Evolutionary conservation across 2,797 vertebrate genomes (phyloP), one percentile per base, ranked within the genome.

Genomic region (Phaenicophaeus curvirostris): DNA sequence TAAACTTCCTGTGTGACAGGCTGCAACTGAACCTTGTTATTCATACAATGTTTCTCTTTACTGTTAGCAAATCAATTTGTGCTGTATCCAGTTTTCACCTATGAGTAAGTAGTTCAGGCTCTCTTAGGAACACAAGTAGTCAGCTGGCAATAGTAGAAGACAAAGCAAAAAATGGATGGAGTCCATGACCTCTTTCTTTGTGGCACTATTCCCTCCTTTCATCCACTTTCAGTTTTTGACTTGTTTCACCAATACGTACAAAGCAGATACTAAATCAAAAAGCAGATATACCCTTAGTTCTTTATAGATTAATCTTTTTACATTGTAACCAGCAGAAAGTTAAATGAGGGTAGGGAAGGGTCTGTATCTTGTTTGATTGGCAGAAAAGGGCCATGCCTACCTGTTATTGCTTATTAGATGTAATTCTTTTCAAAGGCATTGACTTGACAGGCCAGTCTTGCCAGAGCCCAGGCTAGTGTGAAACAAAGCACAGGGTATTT

Each of bases 11-110:
- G 39, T 97, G 94, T 97, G 97, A 95, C 95, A 96, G 95, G 90
- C 96, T 94, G 93, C 96, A 95, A 59, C 93, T 51, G 84, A 97
- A 93, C 85, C 92, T 97, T 90, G 95, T 98, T 97, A 96, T 97
- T 98, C 96, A 96, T 95, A 92, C 87, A 92, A 85, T 80, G 50
- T 83, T 72, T 94, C 94, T 95, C 2, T 94, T 74, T 96, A 91
- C 95, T 97, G 93, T 95, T 96, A 89, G 92, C 84, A 96, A 98
- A 97, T 98, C 96, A 96, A 91, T 98, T 97, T 97, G 86, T 96
- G 90, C 94, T 95, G 61, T 95, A 95, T 97, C 96, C 87, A 76
- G 97, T 97, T 97, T 97, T 92, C 74, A 90, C 92, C 97, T 95
- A 94, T 41, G 87, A 95, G n/a, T 97, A 95, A 95, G n/a, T 97